Percentiles rank a stretch among this genome's conserved stretches.
Conservation (phyloP, 2,888 invertebrate species). For the Polietes domitor region DNA sequence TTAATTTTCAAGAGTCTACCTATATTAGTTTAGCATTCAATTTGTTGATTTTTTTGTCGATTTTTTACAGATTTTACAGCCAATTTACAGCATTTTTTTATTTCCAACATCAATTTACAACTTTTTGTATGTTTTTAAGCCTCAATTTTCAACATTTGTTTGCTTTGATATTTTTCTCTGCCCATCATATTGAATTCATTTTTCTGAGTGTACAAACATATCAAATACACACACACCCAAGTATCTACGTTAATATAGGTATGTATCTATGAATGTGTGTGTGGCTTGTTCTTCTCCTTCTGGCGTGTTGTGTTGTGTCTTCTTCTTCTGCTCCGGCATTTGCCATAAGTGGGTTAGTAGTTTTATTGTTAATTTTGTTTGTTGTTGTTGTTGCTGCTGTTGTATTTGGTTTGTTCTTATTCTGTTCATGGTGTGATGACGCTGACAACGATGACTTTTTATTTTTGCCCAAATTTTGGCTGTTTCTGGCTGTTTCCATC, state of each 20-base stretch:
- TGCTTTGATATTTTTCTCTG: no score
- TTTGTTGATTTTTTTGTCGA: no score
- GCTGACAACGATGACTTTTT: conserved; percentile 19
- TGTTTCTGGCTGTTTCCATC: neutral
- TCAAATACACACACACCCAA: neutral
- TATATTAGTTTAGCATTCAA: no score
- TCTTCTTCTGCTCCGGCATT: neutral
- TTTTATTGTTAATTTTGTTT: conserved; percentile 36
- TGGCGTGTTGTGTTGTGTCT: neutral
- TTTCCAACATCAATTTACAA: no score
- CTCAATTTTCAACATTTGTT: no score
- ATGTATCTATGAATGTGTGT: neutral
- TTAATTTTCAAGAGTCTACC: no score
- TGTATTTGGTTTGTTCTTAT: no score
- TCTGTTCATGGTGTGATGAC: neutral
- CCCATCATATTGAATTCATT: no score
- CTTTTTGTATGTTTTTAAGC: no score
- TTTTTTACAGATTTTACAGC: no score
- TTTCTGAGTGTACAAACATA: conserved; percentile 1
- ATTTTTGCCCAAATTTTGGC: neutral
- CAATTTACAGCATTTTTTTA: no score
- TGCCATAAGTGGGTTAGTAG: conserved; percentile 57
- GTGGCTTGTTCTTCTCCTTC: neutral
- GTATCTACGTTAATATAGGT: no score
- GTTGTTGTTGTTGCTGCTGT: neutral